A percentile compares a stretch with the other conserved stretches of the same genome.
Evolutionary conservation across 1,140 invertebrate genomes (phyloP).

Genomic region (Harlomillsia oculata): DNA sequence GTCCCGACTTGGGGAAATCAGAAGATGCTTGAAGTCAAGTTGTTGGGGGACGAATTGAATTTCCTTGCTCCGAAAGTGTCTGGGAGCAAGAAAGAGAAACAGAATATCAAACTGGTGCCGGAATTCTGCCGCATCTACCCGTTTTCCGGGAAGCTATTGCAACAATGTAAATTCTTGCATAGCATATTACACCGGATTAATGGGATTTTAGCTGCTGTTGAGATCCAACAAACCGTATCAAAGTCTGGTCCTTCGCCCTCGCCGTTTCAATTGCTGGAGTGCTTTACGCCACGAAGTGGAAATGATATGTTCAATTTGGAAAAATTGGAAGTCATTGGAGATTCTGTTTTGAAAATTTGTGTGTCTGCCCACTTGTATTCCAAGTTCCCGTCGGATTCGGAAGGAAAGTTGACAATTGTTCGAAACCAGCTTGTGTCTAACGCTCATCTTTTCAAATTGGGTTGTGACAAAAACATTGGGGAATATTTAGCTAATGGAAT

Average conservation of each 20-base stretch:
- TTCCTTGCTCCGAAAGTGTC: too few relatives aligned
- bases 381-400: slow-evolving; percentile 5
- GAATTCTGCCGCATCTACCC: slow-evolving; percentile 1
- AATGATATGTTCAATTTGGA: slow-evolving; percentile 21
- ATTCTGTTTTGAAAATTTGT: slow-evolving; percentile 29
- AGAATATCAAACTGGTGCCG: too few relatives aligned
- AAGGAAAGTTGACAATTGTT: slow-evolving; percentile 22
- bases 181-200: slow-evolving; percentile 20
- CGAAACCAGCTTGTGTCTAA: slow-evolving; percentile 24
- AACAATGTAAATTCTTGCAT: slow-evolving; percentile 16
- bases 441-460: slow-evolving; percentile 14
- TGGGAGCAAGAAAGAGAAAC: too few relatives aligned
- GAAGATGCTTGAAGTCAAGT: too few relatives aligned
- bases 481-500: slow-evolving; percentile 18
- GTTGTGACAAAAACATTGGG: slow-evolving; percentile 5
- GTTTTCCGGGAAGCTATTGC: not conserved
- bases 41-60: too few relatives aligned
- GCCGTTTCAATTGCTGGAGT: too few relatives aligned
- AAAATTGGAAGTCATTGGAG: slow-evolving; percentile 30
- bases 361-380: slow-evolving; percentile 7
- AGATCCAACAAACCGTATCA: slow-evolving; percentile 1
- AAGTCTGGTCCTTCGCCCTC: slow-evolving; percentile 4
- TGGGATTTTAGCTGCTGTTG: slow-evolving; percentile 9
- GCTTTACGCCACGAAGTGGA: too few relatives aligned
- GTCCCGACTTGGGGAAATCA: too few relatives aligned